These are phyloP conservation scores for Tricholauxania praeusta DNA, from an alignment of 2,888 invertebrate genomes.

Conservation along the genomic window DNA sequence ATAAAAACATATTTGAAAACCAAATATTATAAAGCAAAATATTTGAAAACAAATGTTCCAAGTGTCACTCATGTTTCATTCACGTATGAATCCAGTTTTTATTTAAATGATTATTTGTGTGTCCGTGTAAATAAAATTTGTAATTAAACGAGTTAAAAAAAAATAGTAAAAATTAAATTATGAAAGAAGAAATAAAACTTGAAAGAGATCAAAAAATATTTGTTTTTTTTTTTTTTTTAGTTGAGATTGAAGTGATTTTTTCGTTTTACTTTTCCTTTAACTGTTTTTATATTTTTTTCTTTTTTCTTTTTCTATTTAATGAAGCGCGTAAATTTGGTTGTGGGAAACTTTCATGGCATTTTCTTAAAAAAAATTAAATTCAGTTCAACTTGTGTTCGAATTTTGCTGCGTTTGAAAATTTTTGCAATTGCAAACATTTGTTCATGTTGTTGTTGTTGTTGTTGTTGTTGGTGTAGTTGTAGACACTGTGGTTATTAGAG, in stretches of 20 bases:
- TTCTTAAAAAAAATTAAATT: conserved; percentile 33
- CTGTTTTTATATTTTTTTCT: no score
- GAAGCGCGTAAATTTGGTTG: conserved; percentile 34
- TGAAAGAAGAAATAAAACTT: conserved; percentile 45
- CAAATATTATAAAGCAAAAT: no score
- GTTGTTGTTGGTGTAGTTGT: conserved; percentile 43
- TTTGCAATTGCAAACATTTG: background rate
- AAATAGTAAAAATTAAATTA: conserved; percentile 35
- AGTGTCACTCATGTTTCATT: background rate
- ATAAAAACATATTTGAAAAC: background rate
- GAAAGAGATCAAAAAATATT: conserved; percentile 51
- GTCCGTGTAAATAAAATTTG: conserved; percentile 43
- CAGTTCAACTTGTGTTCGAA: conserved; percentile 41
- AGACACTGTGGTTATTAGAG: conserved; percentile 47
- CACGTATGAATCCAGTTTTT: conserved; percentile 8
- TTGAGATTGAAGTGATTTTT: background rate
- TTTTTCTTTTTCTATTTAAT: conserved; percentile 20
- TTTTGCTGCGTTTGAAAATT: conserved; percentile 32
- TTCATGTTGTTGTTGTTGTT: conserved; percentile 24
- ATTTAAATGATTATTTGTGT: conserved; percentile 19
- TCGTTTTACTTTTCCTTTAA: no score
- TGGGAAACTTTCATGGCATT: conserved; percentile 35
- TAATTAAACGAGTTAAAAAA: conserved; percentile 38
- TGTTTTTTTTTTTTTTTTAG: conserved; percentile 40
- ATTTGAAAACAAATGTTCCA: conserved; percentile 11